Evolutionary conservation across 2,797 vertebrate genomes (phyloP).

Genomic region (Pachyuromys duprasi): DNA sequence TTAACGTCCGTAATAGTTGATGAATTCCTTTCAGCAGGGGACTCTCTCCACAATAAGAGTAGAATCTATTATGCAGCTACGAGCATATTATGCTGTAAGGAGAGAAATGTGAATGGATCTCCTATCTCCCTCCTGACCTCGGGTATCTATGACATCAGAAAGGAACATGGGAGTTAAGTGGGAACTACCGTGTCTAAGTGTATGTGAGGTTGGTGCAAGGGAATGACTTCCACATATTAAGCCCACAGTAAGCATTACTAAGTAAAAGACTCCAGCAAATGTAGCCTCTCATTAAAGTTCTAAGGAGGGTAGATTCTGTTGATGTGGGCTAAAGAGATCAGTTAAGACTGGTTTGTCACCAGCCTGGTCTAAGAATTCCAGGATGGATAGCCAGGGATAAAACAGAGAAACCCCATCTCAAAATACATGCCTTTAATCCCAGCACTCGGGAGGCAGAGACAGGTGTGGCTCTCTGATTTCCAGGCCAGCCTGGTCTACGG

Average conservation of each 20-base stretch:
- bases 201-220: not conserved
- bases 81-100: not conserved
- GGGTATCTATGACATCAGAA: not conserved
- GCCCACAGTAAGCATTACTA: not conserved
- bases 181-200: not conserved
- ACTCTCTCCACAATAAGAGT: not conserved
- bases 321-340: not conserved
- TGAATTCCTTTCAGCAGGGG: not conserved
- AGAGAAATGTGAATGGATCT: not conserved
- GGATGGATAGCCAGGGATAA: too few relatives aligned
- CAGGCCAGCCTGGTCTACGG: too few relatives aligned
- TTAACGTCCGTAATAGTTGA: not conserved
- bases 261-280: not conserved
- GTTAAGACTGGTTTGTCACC: not conserved
- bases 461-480: too few relatives aligned
- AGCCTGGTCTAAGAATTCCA: not conserved
- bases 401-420: too few relatives aligned
- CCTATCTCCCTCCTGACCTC: not conserved
- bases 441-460: too few relatives aligned
- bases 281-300: slow-evolving; percentile 34
- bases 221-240: not conserved
- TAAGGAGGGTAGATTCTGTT: too few relatives aligned
- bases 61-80: not conserved
- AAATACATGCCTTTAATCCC: too few relatives aligned
- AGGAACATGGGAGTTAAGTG: not conserved